Evolutionary conservation across 1,140 invertebrate genomes (phyloP).

Genomic region (Hormaphis cornu): DNA sequence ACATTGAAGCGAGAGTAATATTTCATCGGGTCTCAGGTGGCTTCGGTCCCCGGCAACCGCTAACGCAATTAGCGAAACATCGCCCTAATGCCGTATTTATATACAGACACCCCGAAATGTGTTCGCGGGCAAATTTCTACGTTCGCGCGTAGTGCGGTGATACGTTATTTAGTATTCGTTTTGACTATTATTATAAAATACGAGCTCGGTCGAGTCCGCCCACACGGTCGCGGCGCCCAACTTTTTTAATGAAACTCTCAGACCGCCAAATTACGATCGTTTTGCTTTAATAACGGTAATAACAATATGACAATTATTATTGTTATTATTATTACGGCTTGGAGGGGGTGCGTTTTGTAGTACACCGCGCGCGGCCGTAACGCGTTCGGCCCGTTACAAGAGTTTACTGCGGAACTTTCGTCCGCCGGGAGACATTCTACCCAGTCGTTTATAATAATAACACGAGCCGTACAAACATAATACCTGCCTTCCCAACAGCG

Average conservation of each 20-base stretch:
- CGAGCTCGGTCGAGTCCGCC: no score
- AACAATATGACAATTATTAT: slow-evolving; percentile 30
- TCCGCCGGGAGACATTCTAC: slow-evolving; percentile 9
- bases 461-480: no score
- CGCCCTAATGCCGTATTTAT: slow-evolving; percentile 7
- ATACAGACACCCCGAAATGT: no score
- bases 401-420: slow-evolving; percentile 21
- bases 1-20: slow-evolving; percentile 30
- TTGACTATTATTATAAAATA: no score
- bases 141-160: no score
- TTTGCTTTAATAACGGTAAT: slow-evolving; percentile 33
- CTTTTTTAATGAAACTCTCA: slow-evolving; percentile 27
- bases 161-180: no score
- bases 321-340: no score
- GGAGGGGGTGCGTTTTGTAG: no score
- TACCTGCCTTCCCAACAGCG: no score
- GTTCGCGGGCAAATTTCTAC: no score
- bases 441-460: no score
- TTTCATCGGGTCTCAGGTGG: slow-evolving; percentile 32
- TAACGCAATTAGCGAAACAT: slow-evolving; percentile 32
- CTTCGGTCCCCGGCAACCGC: slow-evolving; percentile 30
- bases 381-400: slow-evolving; percentile 20
- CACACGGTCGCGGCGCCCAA: not conserved
- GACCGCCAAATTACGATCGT: slow-evolving; percentile 22
- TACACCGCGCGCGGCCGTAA: no score